Conservation (phyloP, 2,888 invertebrate genomes). For the Catocala sponsa region DNA sequence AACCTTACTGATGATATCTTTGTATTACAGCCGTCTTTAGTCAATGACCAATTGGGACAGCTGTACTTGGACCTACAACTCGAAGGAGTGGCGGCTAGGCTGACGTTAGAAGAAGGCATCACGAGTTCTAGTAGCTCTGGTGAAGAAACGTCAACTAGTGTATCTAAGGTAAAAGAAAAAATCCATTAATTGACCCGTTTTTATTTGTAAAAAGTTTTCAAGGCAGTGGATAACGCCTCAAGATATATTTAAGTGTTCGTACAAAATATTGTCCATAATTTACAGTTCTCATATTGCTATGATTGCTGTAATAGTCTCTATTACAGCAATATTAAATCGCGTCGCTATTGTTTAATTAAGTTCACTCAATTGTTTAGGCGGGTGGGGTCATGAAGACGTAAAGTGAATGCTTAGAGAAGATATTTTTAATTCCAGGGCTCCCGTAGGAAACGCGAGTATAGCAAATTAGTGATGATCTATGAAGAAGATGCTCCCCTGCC, state of each 20-base stretch:
- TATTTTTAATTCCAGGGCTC: conserved; percentile 41
- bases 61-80: conserved; percentile 91
- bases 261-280: no score
- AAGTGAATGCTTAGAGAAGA: neutral
- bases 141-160: conserved; percentile 62
- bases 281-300: no score
- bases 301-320: no score
- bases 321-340: no score
- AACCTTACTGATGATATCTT: neutral
- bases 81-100: conserved; percentile 87
- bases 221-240: no score
- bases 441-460: conserved; percentile 78
- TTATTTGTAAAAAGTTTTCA: no score
- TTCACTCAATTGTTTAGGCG: no score
- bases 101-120: conserved; percentile 89
- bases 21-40: conserved; percentile 87
- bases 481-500: conserved; percentile 92
- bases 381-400: no score
- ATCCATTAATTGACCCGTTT: neutral
- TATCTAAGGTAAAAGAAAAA: conserved; percentile 35
- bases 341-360: no score
- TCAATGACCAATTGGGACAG: conserved; percentile 92
- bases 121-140: conserved; percentile 87
- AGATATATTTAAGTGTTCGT: no score
- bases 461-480: conserved; percentile 90